phyloP scores from a whole-genome alignment of 2,888 invertebrate species.

The Andricus quercusramuli region DNA sequence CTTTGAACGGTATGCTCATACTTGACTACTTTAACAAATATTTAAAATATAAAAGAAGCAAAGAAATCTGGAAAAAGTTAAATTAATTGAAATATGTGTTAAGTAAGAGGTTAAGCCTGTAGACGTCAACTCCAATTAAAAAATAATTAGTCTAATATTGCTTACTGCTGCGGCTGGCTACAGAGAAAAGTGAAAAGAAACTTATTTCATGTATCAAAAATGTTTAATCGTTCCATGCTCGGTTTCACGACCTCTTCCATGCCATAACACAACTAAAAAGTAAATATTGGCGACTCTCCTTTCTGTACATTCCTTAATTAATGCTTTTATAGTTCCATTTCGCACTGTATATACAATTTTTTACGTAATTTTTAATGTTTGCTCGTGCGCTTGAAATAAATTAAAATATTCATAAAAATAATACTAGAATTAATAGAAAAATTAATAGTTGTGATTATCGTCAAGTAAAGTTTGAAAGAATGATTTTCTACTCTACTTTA shows the following conservation, averaged over 20 bases:
- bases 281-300: too few relatives aligned
- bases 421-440: not conserved
- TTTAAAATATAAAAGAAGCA: too few relatives aligned
- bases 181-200: not conserved
- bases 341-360: not conserved
- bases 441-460: not conserved
- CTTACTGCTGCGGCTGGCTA: not conserved
- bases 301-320: too few relatives aligned
- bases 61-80: too few relatives aligned
- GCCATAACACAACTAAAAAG: not conserved
- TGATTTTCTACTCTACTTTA: not conserved
- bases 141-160: not conserved
- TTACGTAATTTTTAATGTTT: not conserved
- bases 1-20: too few relatives aligned
- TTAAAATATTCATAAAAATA: not conserved
- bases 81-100: too few relatives aligned
- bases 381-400: fast-evolving
- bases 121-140: not conserved
- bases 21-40: too few relatives aligned
- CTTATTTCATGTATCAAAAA: not conserved
- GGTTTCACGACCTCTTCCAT: not conserved
- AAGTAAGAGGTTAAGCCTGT: too few relatives aligned
- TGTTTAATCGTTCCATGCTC: not conserved
- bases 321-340: too few relatives aligned
- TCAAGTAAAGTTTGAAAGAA: not conserved